Conservation (phyloP, 2,888 invertebrate genomes). For the Thereva unica region DNA sequence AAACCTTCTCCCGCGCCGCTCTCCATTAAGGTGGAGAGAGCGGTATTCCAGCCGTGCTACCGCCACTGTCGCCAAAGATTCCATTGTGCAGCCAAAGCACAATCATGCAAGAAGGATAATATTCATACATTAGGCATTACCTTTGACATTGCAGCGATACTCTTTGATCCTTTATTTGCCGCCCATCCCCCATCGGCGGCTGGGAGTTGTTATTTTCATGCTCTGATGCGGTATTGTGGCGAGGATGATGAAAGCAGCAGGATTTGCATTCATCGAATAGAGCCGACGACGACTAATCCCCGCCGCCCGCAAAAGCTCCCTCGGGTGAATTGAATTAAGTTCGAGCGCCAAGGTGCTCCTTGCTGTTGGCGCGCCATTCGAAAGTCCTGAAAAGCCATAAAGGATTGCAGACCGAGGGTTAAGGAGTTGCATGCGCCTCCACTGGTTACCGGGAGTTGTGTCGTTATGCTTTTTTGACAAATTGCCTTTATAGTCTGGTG, state of each 20-base stretch:
- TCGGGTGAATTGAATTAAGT: conserved; percentile 9
- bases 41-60: conserved; percentile 20
- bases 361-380: too few relatives aligned
- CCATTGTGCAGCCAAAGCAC: conserved; percentile 34
- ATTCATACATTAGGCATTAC: conserved; percentile 40
- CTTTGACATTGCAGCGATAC: conserved; percentile 40
- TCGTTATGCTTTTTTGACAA: conserved; percentile 11
- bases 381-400: too few relatives aligned
- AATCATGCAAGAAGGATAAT: conserved; percentile 35
- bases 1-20: conserved; percentile 26
- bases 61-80: conserved; percentile 19
- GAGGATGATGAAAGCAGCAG: conserved; percentile 27
- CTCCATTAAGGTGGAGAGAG: conserved; percentile 34
- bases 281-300: conserved; percentile 21
- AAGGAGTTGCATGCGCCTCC: conserved; percentile 22
- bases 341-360: too few relatives aligned
- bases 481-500: conserved; percentile 33
- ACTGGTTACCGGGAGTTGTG: conserved; percentile 2
- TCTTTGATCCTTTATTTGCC: conserved; percentile 38
- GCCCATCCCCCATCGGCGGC: not conserved
- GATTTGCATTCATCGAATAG: conserved; percentile 34
- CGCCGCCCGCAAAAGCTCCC: conserved; percentile 1
- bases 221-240: conserved; percentile 37
- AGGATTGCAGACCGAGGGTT: not conserved
- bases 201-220: conserved; percentile 35